phyloP scores from a whole-genome alignment of 2,888 invertebrate genomes.

The Hedychridium roseum region DNA sequence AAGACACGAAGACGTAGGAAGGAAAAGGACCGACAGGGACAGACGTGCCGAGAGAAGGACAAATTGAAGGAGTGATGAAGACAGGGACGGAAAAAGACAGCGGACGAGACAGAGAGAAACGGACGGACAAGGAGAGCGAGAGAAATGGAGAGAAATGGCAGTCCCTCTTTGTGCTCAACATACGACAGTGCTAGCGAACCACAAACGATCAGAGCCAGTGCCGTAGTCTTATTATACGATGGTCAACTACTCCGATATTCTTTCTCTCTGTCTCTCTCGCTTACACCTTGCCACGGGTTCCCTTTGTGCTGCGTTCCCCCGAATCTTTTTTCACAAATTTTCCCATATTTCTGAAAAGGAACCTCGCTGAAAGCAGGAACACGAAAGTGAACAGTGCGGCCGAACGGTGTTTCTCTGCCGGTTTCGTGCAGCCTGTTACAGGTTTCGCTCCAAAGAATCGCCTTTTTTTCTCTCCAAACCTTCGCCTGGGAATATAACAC shows the following conservation, averaged over 20 bases:
- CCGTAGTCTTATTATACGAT: too few species aligned
- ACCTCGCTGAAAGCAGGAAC: conserved; percentile 43
- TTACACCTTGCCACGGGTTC: too few species aligned
- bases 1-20: background rate
- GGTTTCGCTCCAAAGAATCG: too few species aligned
- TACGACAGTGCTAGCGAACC: too few species aligned
- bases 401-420: too few species aligned
- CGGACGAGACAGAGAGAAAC: background rate
- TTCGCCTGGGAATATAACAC: too few species aligned
- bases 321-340: conserved; percentile 31
- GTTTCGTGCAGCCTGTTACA: too few species aligned
- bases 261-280: too few species aligned
- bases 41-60: conserved; percentile 12
- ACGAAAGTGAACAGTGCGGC: conserved; percentile 17
- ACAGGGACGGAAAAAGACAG: background rate
- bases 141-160: conserved; percentile 12
- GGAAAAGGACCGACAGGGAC: too few species aligned
- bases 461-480: too few species aligned
- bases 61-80: background rate
- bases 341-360: conserved; percentile 58
- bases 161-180: conserved; percentile 35
- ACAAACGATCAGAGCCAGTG: too few species aligned
- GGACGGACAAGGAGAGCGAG: background rate
- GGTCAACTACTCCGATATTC: too few species aligned
- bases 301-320: conserved; percentile 24